Evolutionary conservation across 2,888 invertebrate species (phyloP), one percentile per base, ranked within the genome.

Genomic region (Acrocera orbiculus): DNA sequence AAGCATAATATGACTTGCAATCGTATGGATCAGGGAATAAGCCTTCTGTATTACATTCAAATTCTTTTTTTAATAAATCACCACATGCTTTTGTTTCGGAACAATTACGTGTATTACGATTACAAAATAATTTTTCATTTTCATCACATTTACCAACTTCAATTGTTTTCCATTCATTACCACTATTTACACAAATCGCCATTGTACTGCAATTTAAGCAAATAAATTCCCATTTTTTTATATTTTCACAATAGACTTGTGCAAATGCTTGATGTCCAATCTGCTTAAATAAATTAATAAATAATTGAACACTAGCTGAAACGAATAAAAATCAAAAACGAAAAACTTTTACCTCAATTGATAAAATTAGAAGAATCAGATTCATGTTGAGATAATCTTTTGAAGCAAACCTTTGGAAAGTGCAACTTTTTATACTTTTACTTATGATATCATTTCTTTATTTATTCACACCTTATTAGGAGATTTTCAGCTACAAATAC

Each of bases 31-130:
- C 28, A 2, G 28, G 34, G 11, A 34, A 34, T 10, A 27, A 20
- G 4, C 53, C 53, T 20, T 17, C 34, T 9, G 15, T 4, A 3
- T 27, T 34, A n/a, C 34, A 34, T n/a, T 9, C 26, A 27, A 34
- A 34, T 5, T 19, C 23, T 4, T 15, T 4, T 1, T 13, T 15
- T 5, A 11, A 13, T 1, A 4, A 9, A 6, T 15, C 6, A 10
- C 15, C 30, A 9, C 32, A 32, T 11, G 15, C 32, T 9, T 13
- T 32, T 2, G 13, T 32, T 4, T 16, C 11, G 5, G 30, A 30
- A 15, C 30, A 30, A 23, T 30, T 30, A n/a, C 23, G 22, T 15
- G 30, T 23, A n/a, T 10, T 13, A n/a, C 30, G 13, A 16, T 30
- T 30, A 5, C 30, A 30, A 19, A 15, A 30, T 16, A 30, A 23